Evolutionary conservation across 2,797 vertebrate genomes (phyloP).

Genomic region (Nyctalus aviator): DNA sequence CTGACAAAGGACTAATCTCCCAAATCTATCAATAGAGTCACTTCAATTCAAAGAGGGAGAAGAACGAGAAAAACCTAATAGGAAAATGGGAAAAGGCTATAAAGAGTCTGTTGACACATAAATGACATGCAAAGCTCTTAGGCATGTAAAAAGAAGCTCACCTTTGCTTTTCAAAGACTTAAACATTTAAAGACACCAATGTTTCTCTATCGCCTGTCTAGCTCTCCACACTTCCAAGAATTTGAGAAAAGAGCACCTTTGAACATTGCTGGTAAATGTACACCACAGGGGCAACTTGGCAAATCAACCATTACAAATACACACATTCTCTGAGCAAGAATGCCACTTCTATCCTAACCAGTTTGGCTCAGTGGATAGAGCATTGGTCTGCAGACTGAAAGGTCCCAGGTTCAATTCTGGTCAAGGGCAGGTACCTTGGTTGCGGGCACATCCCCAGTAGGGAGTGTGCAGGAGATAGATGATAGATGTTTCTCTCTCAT

Average conservation of each 20-base stretch:
- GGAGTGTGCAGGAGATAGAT: no score
- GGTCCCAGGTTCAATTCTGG: no score
- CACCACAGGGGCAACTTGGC: neutral
- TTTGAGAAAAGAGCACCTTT: neutral
- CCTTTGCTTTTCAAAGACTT: neutral
- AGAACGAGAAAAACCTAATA: neutral
- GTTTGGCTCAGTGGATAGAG: no score
- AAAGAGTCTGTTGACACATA: neutral
- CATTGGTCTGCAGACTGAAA: no score
- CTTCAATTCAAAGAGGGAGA: neutral
- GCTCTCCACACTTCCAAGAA: neutral
- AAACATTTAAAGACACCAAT: neutral
- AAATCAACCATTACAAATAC: neutral
- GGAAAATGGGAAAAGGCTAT: neutral
- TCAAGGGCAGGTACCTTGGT: no score
- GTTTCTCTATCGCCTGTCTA: neutral
- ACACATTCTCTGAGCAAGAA: neutral
- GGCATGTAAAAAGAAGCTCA: neutral
- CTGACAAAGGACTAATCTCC: slow-evolving; percentile 7
- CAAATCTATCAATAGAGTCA: neutral
- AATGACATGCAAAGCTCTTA: slow-evolving; percentile 5
- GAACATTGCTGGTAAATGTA: neutral
- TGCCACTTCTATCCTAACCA: no score
- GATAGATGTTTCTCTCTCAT: no score
- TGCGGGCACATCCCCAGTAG: no score